Base-by-base conservation (phyloP, 2,113 vertebrate genomes). In the Microtus ochrogaster region DNA sequence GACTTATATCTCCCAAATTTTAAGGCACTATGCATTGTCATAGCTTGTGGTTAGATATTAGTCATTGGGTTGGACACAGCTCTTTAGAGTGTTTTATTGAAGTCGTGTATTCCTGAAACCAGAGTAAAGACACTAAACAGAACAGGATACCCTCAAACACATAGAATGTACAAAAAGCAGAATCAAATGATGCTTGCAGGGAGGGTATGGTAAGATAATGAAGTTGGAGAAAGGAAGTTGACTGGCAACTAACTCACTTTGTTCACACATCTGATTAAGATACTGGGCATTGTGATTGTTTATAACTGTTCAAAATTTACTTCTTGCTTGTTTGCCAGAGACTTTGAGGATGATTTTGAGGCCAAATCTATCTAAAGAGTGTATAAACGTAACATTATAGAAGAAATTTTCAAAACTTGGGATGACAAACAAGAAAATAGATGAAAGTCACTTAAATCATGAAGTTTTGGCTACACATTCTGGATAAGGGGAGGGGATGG, bases 171-270 rank as follows among this genome's bases (percentile, higher is more conserved):
- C 52, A 49, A 66, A 90, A 47, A 68, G 81, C 30, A 14, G 65
- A 47, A 44, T 66, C 55, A 94, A 94, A 68, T 87, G 41, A 61
- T 72, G 52, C 3, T 85, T 63, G 17, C 5, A 70, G 47, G 30
- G 94, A 89, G 19, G 7, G 13, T 41, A 55, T 83, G 63, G 41
- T 81, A 68, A 68, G 47, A 74, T 87, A 61, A 90, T 36, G 19
- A 87, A 90, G 16, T 91, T 93, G 52, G 88, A 44, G 36, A 66
- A 74, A 86, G 86, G 44, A 65, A 81, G 66, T 13, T 91, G 47
- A 30, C 66, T 88, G 58, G 58, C 14, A 87, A 44, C 88, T 94
- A 66, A 24, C 52, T 88, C 49, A 88, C 14, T 49, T 24, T 86
- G 14, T 33, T n/a, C 7, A 33, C 17, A 4, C 41, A 49, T 88